Evolutionary conservation across 2,113 vertebrate genomes (phyloP).

Genomic region (Litocranius walleri): DNA sequence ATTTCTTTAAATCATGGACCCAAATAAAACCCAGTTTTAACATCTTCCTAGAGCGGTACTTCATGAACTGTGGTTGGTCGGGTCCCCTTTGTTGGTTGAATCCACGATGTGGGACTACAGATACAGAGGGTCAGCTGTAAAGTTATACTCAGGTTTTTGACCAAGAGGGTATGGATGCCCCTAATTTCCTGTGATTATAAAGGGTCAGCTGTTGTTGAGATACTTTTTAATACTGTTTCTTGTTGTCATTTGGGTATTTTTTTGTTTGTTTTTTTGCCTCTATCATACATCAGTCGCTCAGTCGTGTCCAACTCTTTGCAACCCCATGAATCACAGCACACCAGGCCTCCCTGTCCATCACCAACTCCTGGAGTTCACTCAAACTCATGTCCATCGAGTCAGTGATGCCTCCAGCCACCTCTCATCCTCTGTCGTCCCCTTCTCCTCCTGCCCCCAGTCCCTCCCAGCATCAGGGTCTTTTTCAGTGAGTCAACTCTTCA

Average conservation of each 20-base stretch:
- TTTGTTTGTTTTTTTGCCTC: not conserved
- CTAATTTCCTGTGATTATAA: not conserved
- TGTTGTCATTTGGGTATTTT: not conserved
- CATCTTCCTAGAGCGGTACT: not conserved
- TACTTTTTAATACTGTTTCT: not conserved
- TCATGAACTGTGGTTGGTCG: not conserved
- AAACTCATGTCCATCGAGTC: too few species aligned
- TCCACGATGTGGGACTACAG: not conserved
- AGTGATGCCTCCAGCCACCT: too few species aligned
- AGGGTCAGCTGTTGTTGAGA: not conserved
- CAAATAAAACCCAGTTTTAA: not conserved
- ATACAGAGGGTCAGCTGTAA: not conserved
- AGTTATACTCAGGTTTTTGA: not conserved
- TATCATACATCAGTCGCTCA: not conserved
- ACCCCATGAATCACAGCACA: too few species aligned
- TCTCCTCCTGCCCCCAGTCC: too few species aligned
- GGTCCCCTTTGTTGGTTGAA: not conserved
- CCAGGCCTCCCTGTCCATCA: too few species aligned
- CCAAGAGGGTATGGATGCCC: not conserved
- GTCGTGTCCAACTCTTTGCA: too few species aligned
- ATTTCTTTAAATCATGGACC: not conserved
- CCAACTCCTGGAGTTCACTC: too few species aligned
- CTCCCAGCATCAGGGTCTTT: not conserved
- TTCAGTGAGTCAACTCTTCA: accelerated
- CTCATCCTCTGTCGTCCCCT: too few species aligned